Percentiles rank a stretch among this genome's conserved stretches.
Evolutionary conservation across 1,140 invertebrate species (phyloP).

Genomic region (Polyergus mexicanus): DNA sequence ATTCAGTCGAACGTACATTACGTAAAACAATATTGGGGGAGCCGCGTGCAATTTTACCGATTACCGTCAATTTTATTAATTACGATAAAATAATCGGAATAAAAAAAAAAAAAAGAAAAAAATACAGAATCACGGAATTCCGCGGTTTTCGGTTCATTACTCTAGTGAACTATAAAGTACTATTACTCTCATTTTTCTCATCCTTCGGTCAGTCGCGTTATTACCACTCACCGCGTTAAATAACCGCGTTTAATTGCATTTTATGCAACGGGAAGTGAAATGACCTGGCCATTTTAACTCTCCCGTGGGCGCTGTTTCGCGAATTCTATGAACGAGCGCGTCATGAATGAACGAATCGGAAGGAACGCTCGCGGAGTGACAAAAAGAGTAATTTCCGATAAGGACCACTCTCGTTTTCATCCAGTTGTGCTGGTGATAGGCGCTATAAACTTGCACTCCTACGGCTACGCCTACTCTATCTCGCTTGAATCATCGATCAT

Average conservation of each 20-base stretch:
- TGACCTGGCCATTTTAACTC: conserved; percentile 64
- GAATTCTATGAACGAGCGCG: not conserved
- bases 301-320: conserved; percentile 16
- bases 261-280: conserved; percentile 76
- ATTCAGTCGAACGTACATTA: conserved; percentile 15
- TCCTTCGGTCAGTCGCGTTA: conserved; percentile 12
- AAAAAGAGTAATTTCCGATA: conserved; percentile 55
- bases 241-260: conserved; percentile 74
- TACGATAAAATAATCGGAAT: not conserved
- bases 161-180: not conserved
- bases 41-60: conserved; percentile 2
- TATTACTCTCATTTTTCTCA: conserved; percentile 44
- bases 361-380: not conserved
- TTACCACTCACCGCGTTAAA: conserved; percentile 63
- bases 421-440: conserved; percentile 44
- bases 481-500: conserved; percentile 73
- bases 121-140: not conserved
- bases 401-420: conserved; percentile 65
- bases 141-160: not conserved
- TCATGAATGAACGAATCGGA: conserved; percentile 28
- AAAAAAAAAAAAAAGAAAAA: conserved; percentile 13
- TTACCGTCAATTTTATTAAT: conserved; percentile 37
- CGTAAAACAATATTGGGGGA: conserved; percentile 33
- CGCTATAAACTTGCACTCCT: conserved; percentile 55
- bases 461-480: conserved; percentile 67